These are phyloP conservation scores for Alectura lathami DNA, from an alignment of 2,113 vertebrate genomes.

Conservation along the genomic window DNA sequence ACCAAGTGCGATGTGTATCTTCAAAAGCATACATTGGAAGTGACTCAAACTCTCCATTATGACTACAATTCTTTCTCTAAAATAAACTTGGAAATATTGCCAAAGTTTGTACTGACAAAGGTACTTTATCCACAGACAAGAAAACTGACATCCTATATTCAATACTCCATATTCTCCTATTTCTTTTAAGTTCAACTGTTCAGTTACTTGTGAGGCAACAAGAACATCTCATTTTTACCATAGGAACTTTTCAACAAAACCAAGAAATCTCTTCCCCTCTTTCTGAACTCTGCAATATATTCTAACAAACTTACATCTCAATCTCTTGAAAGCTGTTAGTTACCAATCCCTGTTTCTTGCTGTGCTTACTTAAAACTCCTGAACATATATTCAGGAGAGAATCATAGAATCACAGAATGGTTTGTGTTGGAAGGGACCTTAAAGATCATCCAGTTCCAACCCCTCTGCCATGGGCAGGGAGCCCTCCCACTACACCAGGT, in stretches of 20 bases:
- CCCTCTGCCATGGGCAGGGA: too few relatives aligned
- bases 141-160: neutral
- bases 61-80: neutral
- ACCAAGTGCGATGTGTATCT: neutral
- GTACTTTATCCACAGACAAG: neutral
- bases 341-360: neutral
- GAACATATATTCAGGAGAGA: neutral
- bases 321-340: neutral
- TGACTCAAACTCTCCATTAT: neutral
- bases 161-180: neutral
- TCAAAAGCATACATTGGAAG: neutral
- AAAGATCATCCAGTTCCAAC: too few relatives aligned
- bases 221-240: neutral
- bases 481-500: too few relatives aligned
- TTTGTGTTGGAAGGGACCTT: too few relatives aligned
- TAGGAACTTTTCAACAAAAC: neutral
- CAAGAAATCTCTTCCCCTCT: neutral
- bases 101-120: neutral
- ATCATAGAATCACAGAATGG: too few relatives aligned
- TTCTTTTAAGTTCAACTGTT: neutral
- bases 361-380: neutral
- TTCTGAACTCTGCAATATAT: neutral
- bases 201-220: neutral
- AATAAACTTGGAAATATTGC: neutral
- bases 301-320: neutral